Conservation (phyloP, 2,888 invertebrate species). For the Dryocosmus kuriphilus region DNA sequence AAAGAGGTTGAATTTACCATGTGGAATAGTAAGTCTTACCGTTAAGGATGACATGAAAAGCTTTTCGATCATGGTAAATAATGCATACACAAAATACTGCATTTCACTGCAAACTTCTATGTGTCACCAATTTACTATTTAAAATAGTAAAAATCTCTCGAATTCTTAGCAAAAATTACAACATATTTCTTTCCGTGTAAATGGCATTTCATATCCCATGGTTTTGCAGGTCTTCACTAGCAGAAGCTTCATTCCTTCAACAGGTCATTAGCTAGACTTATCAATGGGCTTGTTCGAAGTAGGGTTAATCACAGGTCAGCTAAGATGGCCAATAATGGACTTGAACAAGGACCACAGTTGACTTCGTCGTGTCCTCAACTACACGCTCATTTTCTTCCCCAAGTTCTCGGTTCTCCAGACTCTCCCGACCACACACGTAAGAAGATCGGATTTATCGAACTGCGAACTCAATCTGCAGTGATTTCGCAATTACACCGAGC, state of each 20-base stretch:
- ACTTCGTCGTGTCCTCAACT: slow-evolving; percentile 27
- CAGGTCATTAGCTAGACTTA: slow-evolving; percentile 45
- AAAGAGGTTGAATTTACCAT: too few species aligned
- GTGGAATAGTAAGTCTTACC: too few species aligned
- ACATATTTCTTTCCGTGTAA: too few species aligned
- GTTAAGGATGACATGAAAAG: too few species aligned
- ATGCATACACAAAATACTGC: too few species aligned
- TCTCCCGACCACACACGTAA: slow-evolving; percentile 62
- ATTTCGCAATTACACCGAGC: slow-evolving; percentile 63
- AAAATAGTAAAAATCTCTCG: too few species aligned
- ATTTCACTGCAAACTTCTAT: too few species aligned
- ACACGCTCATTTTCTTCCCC: slow-evolving; percentile 17
- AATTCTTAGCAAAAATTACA: too few species aligned
- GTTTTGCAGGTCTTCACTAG: neutral
- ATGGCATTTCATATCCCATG: neutral
- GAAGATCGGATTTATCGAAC: slow-evolving; percentile 60
- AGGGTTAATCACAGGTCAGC: slow-evolving; percentile 57
- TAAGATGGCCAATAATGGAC: slow-evolving; percentile 47
- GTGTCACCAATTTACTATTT: too few species aligned
- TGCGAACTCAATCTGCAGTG: slow-evolving; percentile 61
- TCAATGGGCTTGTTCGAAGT: slow-evolving; percentile 56
- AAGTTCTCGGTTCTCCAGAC: slow-evolving; percentile 40
- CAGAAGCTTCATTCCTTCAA: slow-evolving; percentile 18
- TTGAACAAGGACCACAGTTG: slow-evolving; percentile 2
- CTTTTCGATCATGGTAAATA: too few species aligned